Base-by-base conservation (phyloP, 2,888 invertebrate genomes). In the Aleiodes leptofemur region DNA sequence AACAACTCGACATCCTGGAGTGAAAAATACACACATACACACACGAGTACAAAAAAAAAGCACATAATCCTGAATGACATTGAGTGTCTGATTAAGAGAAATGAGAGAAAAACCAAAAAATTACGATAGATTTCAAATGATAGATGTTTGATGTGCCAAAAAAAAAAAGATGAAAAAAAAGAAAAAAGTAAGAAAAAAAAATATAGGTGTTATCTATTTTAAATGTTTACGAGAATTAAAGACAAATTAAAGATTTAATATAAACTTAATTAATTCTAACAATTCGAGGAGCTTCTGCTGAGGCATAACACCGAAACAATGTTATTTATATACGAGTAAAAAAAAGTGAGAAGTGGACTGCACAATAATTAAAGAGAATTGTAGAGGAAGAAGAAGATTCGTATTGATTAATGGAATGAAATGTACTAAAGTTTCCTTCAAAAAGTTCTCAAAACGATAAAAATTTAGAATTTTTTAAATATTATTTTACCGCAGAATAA, bases 101-200 rank as follows among this genome's bases (percentile, higher is more conserved):
- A 43, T 43, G 43, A 14, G 29, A 14, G 34, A 38, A 9, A 50
- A 59, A 53, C 50, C 13, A 69, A 48, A 59, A n/a, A n/a, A n/a
- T 6, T 38, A 14, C 38, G 9, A 72, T 55, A 16, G 68, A 57
- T 48, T 71, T 51, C 59, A 59, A 74, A 79, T 74, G 71, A 79
- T 82, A 76, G 61, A 81, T 88, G 88, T 88, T 86, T 83, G 81
- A 86, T 89, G 88, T 88, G 88, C 88, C 88, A 88, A 75, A 73
- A 51, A 88, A 75, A 73, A 51, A 51, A 11, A 7, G 9, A 23
- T 23, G 23, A 23, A 23, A 23, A 23, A 23, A 23, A n/a, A n/a
- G 4, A 29, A 68, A 68, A 51, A 68, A 9, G 9, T 1, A 8
- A 64, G 6, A 43, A 68, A 51, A 51, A 68, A 68, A 68, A 88